phyloP scores from a whole-genome alignment of 1,140 invertebrate genomes.

The Drosophila asahinai region DNA sequence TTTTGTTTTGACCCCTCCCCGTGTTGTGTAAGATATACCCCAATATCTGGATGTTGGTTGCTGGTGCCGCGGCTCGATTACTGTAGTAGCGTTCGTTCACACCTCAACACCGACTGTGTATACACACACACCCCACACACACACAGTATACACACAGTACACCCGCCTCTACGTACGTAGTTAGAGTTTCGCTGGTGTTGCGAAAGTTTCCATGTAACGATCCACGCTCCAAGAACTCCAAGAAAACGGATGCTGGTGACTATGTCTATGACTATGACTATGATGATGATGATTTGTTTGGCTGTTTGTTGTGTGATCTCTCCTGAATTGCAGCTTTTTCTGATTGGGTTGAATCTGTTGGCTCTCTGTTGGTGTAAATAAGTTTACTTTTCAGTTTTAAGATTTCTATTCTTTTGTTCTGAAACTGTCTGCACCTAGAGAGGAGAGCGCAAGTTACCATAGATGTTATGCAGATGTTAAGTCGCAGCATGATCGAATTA shows the following conservation, averaged over 20 bases:
- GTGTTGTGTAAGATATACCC: constrained; percentile 66
- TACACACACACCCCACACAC: constrained; percentile 19
- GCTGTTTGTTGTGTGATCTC: constrained; percentile 66
- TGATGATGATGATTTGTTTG: constrained; percentile 42
- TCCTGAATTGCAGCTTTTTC: constrained; percentile 61
- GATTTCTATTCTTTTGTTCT: constrained; percentile 14
- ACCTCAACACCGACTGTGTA: constrained; percentile 22
- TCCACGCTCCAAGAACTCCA: constrained; percentile 33
- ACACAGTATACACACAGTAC: constrained; percentile 30
- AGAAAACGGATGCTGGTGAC: constrained; percentile 35
- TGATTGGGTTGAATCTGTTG: constrained; percentile 42
- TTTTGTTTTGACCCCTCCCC: constrained; percentile 34
- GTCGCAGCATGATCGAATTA: constrained; percentile 55
- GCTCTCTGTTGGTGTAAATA: constrained; percentile 53
- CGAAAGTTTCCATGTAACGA: constrained; percentile 49
- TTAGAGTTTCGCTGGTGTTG: constrained; percentile 71
- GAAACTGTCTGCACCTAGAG: constrained; percentile 60
- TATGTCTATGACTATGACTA: constrained; percentile 6
- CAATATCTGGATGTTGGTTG: constrained; percentile 68
- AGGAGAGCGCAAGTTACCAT: constrained; percentile 18
- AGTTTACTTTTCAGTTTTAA: constrained; percentile 8
- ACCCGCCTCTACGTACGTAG: constrained; percentile 49
- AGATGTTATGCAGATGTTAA: constrained; percentile 42
- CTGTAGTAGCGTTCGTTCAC: constrained; percentile 48
- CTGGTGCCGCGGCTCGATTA: constrained; percentile 54